phyloP scores from a whole-genome alignment of 1,140 invertebrate genomes.

The Papilio polytes region DNA sequence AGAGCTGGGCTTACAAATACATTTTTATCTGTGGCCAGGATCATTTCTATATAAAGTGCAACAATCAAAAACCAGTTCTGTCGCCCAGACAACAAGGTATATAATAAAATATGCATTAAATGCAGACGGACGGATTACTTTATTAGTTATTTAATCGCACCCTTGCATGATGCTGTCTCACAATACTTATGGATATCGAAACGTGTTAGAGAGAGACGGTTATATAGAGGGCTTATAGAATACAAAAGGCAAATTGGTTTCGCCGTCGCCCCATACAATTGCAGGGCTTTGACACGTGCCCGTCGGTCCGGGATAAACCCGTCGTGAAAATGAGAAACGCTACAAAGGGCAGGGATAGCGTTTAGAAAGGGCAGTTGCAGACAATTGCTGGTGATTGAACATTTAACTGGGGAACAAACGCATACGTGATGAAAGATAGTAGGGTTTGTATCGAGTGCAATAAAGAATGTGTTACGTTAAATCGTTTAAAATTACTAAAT shows the following conservation, averaged over 20 bases:
- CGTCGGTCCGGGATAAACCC: constrained; percentile 56
- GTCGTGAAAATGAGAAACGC: constrained; percentile 37
- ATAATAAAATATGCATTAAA: constrained; percentile 30
- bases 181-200: background rate
- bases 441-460: background rate
- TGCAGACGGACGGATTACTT: constrained; percentile 45
- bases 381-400: constrained; percentile 25
- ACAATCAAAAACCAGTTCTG: constrained; percentile 32
- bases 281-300: constrained; percentile 67
- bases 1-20: background rate
- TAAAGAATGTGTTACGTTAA: background rate
- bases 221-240: constrained; percentile 44
- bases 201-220: background rate
- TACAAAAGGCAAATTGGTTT: constrained; percentile 60
- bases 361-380: constrained; percentile 26
- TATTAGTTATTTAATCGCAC: constrained; percentile 37
- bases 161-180: constrained; percentile 13
- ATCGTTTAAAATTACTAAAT: background rate
- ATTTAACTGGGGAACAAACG: background rate
- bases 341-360: constrained; percentile 23
- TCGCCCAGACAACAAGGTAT: constrained; percentile 15
- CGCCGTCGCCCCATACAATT: constrained; percentile 58
- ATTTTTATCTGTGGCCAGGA: constrained; percentile 11
- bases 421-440: background rate
- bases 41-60: background rate